Evolutionary conservation across 2,113 vertebrate genomes (phyloP), one percentile per base, ranked within the genome.

Genomic region (Thunnus maccoyii): DNA sequence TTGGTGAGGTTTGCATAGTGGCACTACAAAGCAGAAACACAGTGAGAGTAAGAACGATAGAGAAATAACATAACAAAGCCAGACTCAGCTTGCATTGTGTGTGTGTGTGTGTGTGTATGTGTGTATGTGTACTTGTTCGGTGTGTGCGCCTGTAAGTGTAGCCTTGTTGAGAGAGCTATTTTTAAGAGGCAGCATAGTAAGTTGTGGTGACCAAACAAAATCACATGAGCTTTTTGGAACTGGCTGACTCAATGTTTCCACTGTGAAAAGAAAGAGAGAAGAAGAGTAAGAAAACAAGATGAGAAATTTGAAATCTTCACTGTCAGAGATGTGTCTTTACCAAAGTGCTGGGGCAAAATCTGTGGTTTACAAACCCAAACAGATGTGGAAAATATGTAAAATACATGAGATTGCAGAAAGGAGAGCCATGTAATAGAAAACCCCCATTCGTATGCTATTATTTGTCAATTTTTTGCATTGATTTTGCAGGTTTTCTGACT

Each of bases 121-220:
- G 18, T 60, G 10, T 50, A 63, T 64, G 64, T 76, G 76, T 55
- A 65, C 60, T 14, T 60, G 80, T 76, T 67, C 63, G 50, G 20
- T 44, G 48, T 61, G 70, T 60, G 82, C 76, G 41, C 54, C 54
- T 78, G 71, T 72, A 67, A 80, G 87, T 85, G 73, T 81, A 74
- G 79, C 80, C 80, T 82, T 89, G 86, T 89, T 78, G 50, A 67
- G 62, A 74, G 75, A 85, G 89, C 87, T 92, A 92, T 92, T 94
- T 90, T 91, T 84, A 78, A 78, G 61, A 62, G 13, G 68, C 82
- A 75, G 80, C 89, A 79, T 92, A 91, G 87, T 92, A 89, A 92
- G 88, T 79, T 85, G 90, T 86, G 90, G 88, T 86, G 52, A 87
- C 87, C 83, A 92, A 92, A 91, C 82, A 82, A 88, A 93, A 92